A percentile compares a stretch with the other conserved stretches of the same genome.
phyloP scores from a whole-genome alignment of 2,113 vertebrate species.

The Ceyx cyanopectus region DNA sequence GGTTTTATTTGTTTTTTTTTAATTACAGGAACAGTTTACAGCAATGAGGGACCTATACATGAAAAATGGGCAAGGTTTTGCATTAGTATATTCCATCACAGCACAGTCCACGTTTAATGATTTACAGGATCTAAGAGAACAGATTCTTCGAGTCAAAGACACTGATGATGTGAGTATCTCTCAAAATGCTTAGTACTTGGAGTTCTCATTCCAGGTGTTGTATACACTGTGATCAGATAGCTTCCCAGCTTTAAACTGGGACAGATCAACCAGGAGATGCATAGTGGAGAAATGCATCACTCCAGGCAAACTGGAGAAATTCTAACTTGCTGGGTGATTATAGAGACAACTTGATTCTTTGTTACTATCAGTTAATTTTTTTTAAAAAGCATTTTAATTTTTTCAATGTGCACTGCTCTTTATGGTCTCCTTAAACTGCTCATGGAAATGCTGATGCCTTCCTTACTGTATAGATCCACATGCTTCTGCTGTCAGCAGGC shows the following conservation, averaged over 20 bases:
- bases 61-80: conserved; percentile 89
- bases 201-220: background rate
- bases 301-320: background rate
- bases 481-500: background rate
- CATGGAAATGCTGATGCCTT: background rate
- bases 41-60: conserved; percentile 89
- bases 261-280: background rate
- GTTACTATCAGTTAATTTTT: background rate
- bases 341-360: background rate
- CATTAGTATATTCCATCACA: conserved; percentile 89
- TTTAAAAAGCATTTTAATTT: background rate
- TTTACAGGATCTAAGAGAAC: conserved; percentile 87
- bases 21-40: conserved; percentile 85
- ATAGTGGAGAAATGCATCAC: background rate
- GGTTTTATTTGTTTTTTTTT: background rate
- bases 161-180: conserved; percentile 84
- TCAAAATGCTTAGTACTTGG: background rate
- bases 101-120: conserved; percentile 89
- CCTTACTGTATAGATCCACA: background rate
- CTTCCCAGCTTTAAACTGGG: background rate
- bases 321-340: background rate
- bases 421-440: background rate
- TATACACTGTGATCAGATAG: background rate
- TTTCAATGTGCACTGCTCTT: background rate
- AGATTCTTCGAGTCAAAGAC: conserved; percentile 89